Percentiles rank a stretch among this genome's conserved stretches.
phyloP scores from a whole-genome alignment of 1,140 invertebrate genomes.

The Platyscapa corneri region DNA sequence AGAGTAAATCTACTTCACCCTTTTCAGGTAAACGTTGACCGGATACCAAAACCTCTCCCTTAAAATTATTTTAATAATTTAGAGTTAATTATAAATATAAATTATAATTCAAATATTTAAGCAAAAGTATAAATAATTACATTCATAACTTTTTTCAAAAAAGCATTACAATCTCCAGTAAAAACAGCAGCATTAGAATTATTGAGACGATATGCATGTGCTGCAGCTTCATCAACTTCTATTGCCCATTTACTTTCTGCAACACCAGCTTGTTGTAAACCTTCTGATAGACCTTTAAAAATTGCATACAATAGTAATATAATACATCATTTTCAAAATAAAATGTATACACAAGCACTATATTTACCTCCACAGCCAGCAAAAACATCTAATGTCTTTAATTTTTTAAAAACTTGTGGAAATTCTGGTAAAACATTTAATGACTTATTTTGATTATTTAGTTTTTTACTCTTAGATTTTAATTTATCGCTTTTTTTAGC shows the following conservation, averaged over 20 bases:
- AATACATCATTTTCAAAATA: not conserved
- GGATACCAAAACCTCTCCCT: constrained; percentile 74
- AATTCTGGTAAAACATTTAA: constrained; percentile 62
- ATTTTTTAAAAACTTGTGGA: constrained; percentile 69
- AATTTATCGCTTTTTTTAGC: constrained; percentile 80
- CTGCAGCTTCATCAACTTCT: constrained; percentile 86
- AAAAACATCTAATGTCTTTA: constrained; percentile 89
- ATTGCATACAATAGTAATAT: constrained; percentile 4
- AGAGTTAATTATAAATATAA: not conserved
- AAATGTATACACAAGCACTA: not conserved
- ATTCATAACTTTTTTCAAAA: constrained; percentile 76
- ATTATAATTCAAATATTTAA: not conserved
- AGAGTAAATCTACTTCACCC: constrained; percentile 89
- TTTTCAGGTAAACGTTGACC: constrained; percentile 83
- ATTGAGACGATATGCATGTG: constrained; percentile 87
- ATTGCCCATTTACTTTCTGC: constrained; percentile 86
- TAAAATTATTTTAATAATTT: constrained; percentile 30
- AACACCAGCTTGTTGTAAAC: constrained; percentile 83
- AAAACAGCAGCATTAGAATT: constrained; percentile 85
- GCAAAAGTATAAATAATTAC: constrained; percentile 53
- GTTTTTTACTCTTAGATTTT: constrained; percentile 82
- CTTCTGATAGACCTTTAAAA: constrained; percentile 77
- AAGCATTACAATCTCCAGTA: constrained; percentile 86
- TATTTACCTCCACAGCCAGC: constrained; percentile 87
- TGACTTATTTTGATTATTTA: constrained; percentile 51